Conservation (phyloP, 2,888 invertebrate genomes). For the Aleiodes leptofemur region DNA sequence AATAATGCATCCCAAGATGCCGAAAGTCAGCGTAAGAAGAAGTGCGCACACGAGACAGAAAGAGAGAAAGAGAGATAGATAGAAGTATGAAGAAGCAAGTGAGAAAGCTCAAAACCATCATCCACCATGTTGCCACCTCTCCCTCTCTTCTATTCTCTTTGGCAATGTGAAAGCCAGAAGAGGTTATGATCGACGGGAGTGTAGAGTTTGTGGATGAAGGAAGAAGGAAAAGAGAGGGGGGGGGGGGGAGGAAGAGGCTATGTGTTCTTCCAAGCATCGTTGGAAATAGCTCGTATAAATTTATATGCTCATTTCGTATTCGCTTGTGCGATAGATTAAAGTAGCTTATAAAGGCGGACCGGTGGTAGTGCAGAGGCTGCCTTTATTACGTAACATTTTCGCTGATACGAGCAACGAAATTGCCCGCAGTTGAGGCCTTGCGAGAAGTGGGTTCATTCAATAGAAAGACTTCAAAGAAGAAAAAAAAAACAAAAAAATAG, state of each 20-base stretch:
- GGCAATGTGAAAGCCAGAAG: background rate
- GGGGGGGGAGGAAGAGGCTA: slow-evolving; percentile 8
- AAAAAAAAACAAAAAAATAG: too few relatives aligned
- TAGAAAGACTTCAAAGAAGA: background rate
- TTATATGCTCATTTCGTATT: slow-evolving; percentile 56
- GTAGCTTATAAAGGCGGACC: slow-evolving; percentile 55
- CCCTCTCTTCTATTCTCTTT: slow-evolving; percentile 4
- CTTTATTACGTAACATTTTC: slow-evolving; percentile 42
- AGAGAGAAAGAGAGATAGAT: too few relatives aligned
- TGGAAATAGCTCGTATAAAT: slow-evolving; percentile 55
- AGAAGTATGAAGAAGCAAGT: slow-evolving; percentile 17
- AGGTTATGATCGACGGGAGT: slow-evolving; percentile 52
- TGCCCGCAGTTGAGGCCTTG: slow-evolving; percentile 37
- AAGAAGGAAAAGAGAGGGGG: too few relatives aligned
- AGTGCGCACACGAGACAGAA: background rate
- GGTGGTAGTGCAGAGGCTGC: slow-evolving; percentile 36
- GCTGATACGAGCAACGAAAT: slow-evolving; percentile 47
- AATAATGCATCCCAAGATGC: slow-evolving; percentile 51
- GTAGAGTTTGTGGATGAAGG: slow-evolving; percentile 41
- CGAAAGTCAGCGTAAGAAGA: slow-evolving; percentile 13
- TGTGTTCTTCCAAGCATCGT: slow-evolving; percentile 9
- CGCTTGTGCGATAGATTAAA: slow-evolving; percentile 57
- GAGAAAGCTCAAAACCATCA: slow-evolving; percentile 9
- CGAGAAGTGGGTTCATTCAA: background rate
- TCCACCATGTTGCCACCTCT: too few relatives aligned